Evolutionary conservation across 2,113 vertebrate genomes (phyloP).

Genomic region (Lynx canadensis): DNA sequence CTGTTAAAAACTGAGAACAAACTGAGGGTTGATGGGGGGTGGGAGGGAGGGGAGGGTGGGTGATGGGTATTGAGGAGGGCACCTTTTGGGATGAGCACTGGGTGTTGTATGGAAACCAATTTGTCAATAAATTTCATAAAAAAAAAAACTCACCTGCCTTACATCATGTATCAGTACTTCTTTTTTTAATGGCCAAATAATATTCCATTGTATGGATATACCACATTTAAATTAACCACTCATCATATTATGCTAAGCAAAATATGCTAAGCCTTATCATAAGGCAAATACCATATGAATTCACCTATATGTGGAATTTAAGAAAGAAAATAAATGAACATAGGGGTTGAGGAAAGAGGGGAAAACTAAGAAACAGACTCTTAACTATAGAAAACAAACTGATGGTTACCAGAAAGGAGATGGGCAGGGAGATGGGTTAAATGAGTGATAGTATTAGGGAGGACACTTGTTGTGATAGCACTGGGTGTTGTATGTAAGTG

Average conservation of each 20-base stretch:
- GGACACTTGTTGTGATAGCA: background rate
- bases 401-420: background rate
- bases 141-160: background rate
- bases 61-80: no score
- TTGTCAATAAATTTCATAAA: no score
- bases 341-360: background rate
- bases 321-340: background rate
- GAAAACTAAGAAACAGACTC: background rate
- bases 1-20: no score
- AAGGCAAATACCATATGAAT: background rate
- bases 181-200: background rate
- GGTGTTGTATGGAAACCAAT: no score
- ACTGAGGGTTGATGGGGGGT: no score
- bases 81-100: no score
- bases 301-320: background rate
- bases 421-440: background rate
- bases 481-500: background rate
- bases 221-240: background rate
- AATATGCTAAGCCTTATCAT: background rate
- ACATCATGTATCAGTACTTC: background rate
- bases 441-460: background rate
- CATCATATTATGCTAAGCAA: background rate
- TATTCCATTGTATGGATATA: background rate
- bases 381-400: background rate
- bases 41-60: no score